Evolutionary conservation across 2,888 invertebrate species (phyloP).

Genomic region (Dendrolimus houi): DNA sequence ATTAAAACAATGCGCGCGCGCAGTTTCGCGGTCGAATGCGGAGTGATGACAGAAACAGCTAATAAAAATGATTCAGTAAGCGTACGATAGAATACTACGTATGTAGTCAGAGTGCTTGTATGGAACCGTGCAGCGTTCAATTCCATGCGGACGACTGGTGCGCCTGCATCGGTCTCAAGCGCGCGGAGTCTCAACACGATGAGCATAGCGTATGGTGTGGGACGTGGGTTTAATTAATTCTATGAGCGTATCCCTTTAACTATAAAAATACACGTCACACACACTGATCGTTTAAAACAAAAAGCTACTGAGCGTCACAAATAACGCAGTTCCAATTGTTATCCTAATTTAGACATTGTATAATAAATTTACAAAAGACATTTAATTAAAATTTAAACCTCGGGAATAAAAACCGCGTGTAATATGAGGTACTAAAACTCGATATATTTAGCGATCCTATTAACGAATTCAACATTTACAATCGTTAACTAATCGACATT

Average conservation of each 20-base stretch:
- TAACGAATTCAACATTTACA: background rate
- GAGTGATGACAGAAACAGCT: constrained; percentile 31
- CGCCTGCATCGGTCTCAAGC: constrained; percentile 16
- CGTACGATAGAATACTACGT: constrained; percentile 12
- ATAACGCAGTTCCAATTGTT: background rate
- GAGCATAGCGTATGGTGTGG: constrained; percentile 13
- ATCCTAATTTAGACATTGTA: background rate
- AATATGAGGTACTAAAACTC: too few species aligned
- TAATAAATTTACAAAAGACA: too few species aligned
- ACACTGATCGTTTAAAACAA: constrained; percentile 13
- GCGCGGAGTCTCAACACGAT: constrained; percentile 7
- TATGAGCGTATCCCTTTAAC: constrained; percentile 37
- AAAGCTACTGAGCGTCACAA: constrained; percentile 7
- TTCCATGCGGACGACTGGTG: constrained; percentile 16
- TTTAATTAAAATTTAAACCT: too few species aligned
- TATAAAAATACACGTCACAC: constrained; percentile 36
- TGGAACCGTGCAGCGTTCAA: constrained; percentile 14
- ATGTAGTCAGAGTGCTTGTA: constrained; percentile 20
- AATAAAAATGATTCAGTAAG: constrained; percentile 22
- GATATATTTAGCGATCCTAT: background rate
- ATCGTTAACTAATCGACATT: background rate
- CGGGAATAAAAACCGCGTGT: too few species aligned
- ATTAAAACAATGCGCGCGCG: constrained; percentile 54
- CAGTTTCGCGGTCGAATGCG: constrained; percentile 46
- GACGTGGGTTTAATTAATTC: constrained; percentile 48